phyloP scores from a whole-genome alignment of 2,113 vertebrate genomes.

The Vireo altiloquus region DNA sequence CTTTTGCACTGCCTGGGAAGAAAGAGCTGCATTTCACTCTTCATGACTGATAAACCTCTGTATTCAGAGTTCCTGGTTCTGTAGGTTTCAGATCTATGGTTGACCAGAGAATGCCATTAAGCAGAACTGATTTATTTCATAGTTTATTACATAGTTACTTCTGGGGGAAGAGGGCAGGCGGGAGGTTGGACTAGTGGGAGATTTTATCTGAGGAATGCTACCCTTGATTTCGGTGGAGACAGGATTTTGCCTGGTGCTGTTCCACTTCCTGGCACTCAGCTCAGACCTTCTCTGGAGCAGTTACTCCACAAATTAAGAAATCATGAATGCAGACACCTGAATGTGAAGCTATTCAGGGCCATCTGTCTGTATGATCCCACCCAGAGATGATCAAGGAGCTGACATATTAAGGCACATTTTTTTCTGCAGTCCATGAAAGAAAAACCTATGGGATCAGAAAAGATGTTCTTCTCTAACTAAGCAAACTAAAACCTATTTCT shows the following conservation, averaged over 20 bases:
- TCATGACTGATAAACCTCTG: background rate
- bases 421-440: background rate
- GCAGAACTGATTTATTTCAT: background rate
- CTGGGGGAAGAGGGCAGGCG: background rate
- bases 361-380: fast-evolving
- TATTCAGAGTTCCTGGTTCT: background rate
- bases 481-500: background rate
- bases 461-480: background rate
- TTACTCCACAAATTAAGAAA: fast-evolving
- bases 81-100: background rate
- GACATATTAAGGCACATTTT: background rate
- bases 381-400: background rate
- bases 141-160: background rate
- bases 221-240: fast-evolving
- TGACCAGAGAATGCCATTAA: background rate
- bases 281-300: background rate
- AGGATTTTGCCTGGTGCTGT: background rate
- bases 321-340: background rate
- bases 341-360: background rate
- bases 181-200: background rate
- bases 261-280: background rate
- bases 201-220: background rate
- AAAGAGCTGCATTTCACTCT: background rate
- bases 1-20: background rate
- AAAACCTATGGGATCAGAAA: background rate